These are phyloP conservation scores for Spilarctia lutea DNA, from an alignment of 2,888 invertebrate genomes.

Conservation along the genomic window DNA sequence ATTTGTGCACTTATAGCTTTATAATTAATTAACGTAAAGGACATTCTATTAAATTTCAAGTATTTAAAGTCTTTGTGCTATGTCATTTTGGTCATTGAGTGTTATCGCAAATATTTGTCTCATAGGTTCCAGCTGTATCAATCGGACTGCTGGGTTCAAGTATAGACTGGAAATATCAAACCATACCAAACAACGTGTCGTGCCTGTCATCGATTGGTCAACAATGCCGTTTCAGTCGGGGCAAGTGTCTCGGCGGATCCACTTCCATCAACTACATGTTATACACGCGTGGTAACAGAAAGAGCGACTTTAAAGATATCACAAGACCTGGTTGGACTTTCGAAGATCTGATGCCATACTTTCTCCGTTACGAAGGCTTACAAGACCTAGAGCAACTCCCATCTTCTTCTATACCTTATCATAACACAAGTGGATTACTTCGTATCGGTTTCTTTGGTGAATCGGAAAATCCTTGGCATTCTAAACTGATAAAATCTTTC, in stretches of 20 bases:
- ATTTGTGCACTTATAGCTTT: neutral
- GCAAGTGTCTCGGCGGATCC: slow-evolving; percentile 74
- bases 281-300: slow-evolving; percentile 67
- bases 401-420: slow-evolving; percentile 60
- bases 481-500: slow-evolving; percentile 57
- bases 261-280: slow-evolving; percentile 75
- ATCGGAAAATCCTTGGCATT: slow-evolving; percentile 65
- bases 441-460: slow-evolving; percentile 61
- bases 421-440: slow-evolving; percentile 67
- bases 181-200: slow-evolving; percentile 53
- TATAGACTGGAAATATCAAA: slow-evolving; percentile 18
- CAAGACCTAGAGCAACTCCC: slow-evolving; percentile 58
- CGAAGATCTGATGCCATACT: slow-evolving; percentile 67
- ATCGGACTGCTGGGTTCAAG: slow-evolving; percentile 5
- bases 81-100: no score
- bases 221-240: slow-evolving; percentile 67
- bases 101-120: neutral
- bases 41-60: neutral
- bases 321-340: slow-evolving; percentile 67
- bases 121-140: slow-evolving; percentile 10
- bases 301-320: slow-evolving; percentile 61
- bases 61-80: neutral
- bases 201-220: slow-evolving; percentile 59
- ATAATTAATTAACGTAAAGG: neutral
- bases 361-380: slow-evolving; percentile 68